Evolutionary conservation across 2,888 invertebrate genomes (phyloP).

Genomic region (Plebejus argus): DNA sequence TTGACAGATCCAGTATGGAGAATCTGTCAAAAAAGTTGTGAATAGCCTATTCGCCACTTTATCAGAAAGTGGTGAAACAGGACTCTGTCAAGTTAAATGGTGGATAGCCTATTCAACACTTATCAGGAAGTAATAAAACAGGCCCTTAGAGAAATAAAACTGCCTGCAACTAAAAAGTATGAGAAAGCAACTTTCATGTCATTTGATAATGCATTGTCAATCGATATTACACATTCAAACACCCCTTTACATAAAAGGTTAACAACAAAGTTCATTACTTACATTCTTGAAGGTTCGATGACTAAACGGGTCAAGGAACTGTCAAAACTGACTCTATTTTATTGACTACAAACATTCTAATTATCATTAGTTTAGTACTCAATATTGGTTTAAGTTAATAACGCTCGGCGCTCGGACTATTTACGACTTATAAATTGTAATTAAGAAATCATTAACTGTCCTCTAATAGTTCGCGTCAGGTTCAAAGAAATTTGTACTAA

Average conservation of each 20-base stretch:
- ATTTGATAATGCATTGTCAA: neutral
- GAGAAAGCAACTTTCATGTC: neutral
- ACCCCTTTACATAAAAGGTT: neutral
- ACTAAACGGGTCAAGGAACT: neutral
- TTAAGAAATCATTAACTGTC: slow-evolving; percentile 9
- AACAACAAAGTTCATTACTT: neutral
- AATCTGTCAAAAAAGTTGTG: too few relatives aligned
- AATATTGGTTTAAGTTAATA: neutral
- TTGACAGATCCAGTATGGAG: too few relatives aligned
- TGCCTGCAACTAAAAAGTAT: neutral
- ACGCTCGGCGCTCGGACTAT: neutral
- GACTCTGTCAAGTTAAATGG: too few relatives aligned
- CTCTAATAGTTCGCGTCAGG: slow-evolving; percentile 8
- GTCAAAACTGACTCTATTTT: neutral
- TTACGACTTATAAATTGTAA: slow-evolving; percentile 21
- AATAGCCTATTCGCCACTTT: too few relatives aligned
- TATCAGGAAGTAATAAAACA: too few relatives aligned
- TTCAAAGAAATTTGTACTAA: neutral
- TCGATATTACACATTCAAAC: neutral
- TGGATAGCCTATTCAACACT: too few relatives aligned
- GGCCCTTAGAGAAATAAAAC: neutral
- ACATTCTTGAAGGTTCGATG: neutral
- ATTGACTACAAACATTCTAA: neutral
- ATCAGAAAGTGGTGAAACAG: too few relatives aligned
- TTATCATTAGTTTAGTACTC: neutral